phyloP scores from a whole-genome alignment of 2,113 vertebrate genomes.

The Pongo abelii region DNA sequence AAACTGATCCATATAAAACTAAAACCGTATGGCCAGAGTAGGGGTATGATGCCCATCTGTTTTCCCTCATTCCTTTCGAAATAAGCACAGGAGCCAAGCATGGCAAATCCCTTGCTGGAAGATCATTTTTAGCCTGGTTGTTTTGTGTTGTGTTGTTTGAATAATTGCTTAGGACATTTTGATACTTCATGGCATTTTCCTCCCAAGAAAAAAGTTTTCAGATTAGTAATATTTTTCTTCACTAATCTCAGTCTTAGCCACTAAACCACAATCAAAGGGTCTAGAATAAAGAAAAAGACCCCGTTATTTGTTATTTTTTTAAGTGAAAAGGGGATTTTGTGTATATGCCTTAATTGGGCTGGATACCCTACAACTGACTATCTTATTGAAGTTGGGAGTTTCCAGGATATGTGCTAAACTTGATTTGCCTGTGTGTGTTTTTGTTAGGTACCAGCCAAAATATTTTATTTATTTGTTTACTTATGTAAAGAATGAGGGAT shows the following conservation, averaged over 20 bases:
- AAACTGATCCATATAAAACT: conserved; percentile 40
- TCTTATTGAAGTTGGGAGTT: conserved; percentile 76
- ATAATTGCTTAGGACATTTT: conserved; percentile 42
- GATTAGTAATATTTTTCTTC: conserved; percentile 53
- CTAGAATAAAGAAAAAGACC: conserved; percentile 50
- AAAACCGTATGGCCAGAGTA: not conserved
- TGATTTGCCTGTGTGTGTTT: conserved; percentile 66
- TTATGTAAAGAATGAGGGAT: conserved; percentile 64
- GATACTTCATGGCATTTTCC: conserved; percentile 12
- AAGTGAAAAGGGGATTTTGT: conserved; percentile 51
- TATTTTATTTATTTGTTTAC: conserved; percentile 74
- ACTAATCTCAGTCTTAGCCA: conserved; percentile 60
- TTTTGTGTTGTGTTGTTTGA: conserved; percentile 26
- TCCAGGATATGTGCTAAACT: conserved; percentile 67
- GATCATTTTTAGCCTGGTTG: not conserved
- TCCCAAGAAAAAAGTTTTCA: conserved; percentile 44
- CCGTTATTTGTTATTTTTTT: conserved; percentile 66
- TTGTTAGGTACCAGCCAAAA: conserved; percentile 66
- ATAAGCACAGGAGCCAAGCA: not conserved
- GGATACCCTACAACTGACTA: not conserved
- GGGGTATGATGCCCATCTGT: not conserved
- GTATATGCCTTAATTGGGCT: conserved; percentile 33
- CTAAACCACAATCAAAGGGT: conserved; percentile 64
- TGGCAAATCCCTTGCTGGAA: not conserved
- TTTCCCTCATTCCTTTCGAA: not conserved